These are phyloP conservation scores for Poecilia gillii DNA, from an alignment of 2,797 vertebrate genomes.

Conservation along the genomic window DNA sequence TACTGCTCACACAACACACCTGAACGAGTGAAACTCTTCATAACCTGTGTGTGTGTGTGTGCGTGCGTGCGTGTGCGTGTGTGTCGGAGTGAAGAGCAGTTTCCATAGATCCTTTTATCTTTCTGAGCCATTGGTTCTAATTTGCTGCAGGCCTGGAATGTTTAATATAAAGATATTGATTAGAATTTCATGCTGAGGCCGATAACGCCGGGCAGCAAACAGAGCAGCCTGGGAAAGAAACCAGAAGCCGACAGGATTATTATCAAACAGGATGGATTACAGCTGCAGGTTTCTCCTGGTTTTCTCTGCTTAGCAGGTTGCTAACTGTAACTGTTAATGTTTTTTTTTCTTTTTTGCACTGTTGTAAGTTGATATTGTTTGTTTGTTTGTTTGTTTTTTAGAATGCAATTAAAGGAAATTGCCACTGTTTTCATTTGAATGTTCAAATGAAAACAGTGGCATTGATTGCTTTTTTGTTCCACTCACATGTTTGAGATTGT, in stretches of 20 bases:
- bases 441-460: no score
- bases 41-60: not conserved
- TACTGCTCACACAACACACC: constrained; percentile 25
- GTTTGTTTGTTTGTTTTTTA: not conserved
- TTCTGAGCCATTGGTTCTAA: constrained; percentile 59
- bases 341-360: not conserved
- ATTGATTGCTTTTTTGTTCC: not conserved
- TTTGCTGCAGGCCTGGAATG: constrained; percentile 66
- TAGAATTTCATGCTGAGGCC: constrained; percentile 68
- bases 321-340: not conserved
- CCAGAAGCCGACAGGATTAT: constrained; percentile 46
- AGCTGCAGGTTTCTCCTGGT: constrained; percentile 43
- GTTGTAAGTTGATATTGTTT: not conserved
- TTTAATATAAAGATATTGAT: constrained; percentile 73
- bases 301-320: not conserved
- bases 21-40: not conserved
- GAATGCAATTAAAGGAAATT: not conserved
- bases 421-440: not conserved
- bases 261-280: constrained; percentile 28
- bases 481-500: not conserved
- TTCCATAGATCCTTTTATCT: constrained; percentile 53
- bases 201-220: constrained; percentile 53
- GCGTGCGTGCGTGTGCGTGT: not conserved
- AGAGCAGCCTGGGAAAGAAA: constrained; percentile 44
- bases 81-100: constrained; percentile 48